Evolutionary conservation across 2,113 vertebrate species (phyloP).

Genomic region (Scartelaos histophorus): DNA sequence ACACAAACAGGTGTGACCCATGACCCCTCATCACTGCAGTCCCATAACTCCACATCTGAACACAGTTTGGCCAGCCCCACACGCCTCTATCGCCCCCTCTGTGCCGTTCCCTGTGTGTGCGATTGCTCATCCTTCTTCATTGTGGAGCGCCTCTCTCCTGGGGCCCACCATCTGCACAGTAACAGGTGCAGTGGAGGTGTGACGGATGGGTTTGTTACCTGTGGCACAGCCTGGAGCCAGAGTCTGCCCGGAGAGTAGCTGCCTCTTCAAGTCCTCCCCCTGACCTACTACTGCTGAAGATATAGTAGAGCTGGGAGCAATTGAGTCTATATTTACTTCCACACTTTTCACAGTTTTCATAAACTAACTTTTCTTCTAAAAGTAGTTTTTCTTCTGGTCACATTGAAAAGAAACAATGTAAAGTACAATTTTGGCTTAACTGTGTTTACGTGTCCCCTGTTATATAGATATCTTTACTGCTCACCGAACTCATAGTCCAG

Average conservation of each 20-base stretch:
- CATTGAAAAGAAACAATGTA: not conserved
- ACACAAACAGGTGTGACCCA: constrained; percentile 42
- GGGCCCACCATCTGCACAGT: constrained; percentile 68
- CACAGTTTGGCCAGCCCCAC: constrained; percentile 20
- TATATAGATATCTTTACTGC: too few species aligned
- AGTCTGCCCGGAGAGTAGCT: constrained; percentile 30
- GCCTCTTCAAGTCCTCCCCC: constrained; percentile 38
- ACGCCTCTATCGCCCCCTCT: constrained; percentile 25
- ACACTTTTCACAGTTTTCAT: not conserved
- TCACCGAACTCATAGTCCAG: too few species aligned
- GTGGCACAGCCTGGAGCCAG: constrained; percentile 63
- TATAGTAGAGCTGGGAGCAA: not conserved
- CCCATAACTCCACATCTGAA: constrained; percentile 35
- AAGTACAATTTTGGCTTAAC: too few species aligned
- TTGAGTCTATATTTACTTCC: not conserved
- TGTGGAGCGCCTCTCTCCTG: constrained; percentile 55
- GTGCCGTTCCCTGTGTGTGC: constrained; percentile 45
- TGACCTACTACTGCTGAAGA: constrained; percentile 24
- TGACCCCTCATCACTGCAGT: constrained; percentile 6
- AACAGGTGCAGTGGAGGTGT: constrained; percentile 68
- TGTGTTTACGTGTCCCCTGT: too few species aligned
- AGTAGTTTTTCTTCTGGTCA: not conserved
- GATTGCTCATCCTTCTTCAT: constrained; percentile 72
- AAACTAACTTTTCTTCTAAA: not conserved
- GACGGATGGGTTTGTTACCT: constrained; percentile 74